Evolutionary conservation across 1,140 invertebrate species (phyloP).

Genomic region (Dendroctonus ponderosae): DNA sequence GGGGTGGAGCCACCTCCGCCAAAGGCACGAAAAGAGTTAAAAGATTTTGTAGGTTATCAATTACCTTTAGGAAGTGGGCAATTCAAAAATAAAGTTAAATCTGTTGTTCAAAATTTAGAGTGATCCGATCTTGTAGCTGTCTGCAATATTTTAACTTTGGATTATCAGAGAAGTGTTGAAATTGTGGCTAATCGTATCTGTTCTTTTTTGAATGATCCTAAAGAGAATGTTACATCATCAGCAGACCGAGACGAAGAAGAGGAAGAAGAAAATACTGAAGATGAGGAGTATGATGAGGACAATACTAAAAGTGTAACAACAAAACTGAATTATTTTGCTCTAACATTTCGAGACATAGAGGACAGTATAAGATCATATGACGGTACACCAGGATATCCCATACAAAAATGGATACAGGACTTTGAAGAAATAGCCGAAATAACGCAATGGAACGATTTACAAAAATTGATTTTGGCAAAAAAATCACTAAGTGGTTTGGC

Average conservation of each 20-base stretch:
- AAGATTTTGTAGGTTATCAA: neutral
- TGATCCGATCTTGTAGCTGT: neutral
- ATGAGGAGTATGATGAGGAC: slow-evolving; percentile 1
- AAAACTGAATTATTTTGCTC: slow-evolving; percentile 4
- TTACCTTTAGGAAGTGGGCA: neutral
- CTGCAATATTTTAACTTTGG: neutral
- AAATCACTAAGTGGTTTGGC: slow-evolving; percentile 34
- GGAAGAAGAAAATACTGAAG: neutral
- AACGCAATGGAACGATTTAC: slow-evolving; percentile 36
- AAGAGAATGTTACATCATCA: slow-evolving; percentile 10
- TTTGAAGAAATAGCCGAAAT: slow-evolving; percentile 40
- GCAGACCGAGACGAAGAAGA: neutral
- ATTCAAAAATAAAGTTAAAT: neutral
- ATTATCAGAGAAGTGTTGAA: neutral
- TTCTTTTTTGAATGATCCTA: slow-evolving; percentile 5
- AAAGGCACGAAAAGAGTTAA: neutral
- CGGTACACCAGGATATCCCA: slow-evolving; percentile 29
- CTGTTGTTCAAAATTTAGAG: neutral
- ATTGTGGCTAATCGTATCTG: neutral
- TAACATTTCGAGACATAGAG: slow-evolving; percentile 19
- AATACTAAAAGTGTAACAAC: neutral
- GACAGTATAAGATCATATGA: slow-evolving; percentile 35
- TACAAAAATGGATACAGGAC: slow-evolving; percentile 36
- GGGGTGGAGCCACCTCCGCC: neutral
- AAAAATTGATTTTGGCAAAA: slow-evolving; percentile 40